Evolutionary conservation across 2,113 vertebrate species (phyloP), one percentile per base, ranked within the genome.

Genomic region (Tyrannus savana): DNA sequence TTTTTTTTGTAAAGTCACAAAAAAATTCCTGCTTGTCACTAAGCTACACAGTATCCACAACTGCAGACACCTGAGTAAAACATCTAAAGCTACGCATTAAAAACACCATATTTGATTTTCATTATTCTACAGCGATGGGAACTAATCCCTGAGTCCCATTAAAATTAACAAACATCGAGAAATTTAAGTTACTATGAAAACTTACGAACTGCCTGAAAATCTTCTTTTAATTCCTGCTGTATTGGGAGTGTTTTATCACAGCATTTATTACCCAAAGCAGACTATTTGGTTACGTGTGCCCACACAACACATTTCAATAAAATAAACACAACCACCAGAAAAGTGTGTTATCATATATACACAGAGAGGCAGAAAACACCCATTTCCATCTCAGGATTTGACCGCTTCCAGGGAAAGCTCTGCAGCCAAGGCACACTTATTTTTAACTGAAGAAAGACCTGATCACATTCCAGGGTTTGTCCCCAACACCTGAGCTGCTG

Each of bases 401-500:
- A 53, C 74, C 23, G 73, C 39, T 71, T 68, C 41, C 71, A 39
- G 42, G 72, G 24, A 66, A 44, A 59, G 53, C 79, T 88, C n/a
- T 53, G 33, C 33, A 72, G 71, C 30, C 9, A 30, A 67, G n/a
- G 52, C 24, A 68, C 16, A 30, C 14, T 4, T 8, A 19, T 33
- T 84, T 82, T 44, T n/a, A 62, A 58, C n/a, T 46, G 27, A 15
- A 79, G 8, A 5, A 49, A 44, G 19, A 27, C 10, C 2, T 33
- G 37, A 19, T 42, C 5, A 3, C 7, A 17, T 23, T 53, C 9
- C 30, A 35, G 42, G 1, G 1, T 23, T 67, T 44, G 47, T 28
- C 27, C 50, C 24, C 1, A 39, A 22, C 8, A 56, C 59, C 39
- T 6, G 55, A 73, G 68, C 31, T 0, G 0, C 56, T 35, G 24